These are phyloP conservation scores for Diacarnus erythraeanus DNA, from an alignment of 37 sponge, comb jelly and placozoan genomes.

Conservation along the genomic window DNA sequence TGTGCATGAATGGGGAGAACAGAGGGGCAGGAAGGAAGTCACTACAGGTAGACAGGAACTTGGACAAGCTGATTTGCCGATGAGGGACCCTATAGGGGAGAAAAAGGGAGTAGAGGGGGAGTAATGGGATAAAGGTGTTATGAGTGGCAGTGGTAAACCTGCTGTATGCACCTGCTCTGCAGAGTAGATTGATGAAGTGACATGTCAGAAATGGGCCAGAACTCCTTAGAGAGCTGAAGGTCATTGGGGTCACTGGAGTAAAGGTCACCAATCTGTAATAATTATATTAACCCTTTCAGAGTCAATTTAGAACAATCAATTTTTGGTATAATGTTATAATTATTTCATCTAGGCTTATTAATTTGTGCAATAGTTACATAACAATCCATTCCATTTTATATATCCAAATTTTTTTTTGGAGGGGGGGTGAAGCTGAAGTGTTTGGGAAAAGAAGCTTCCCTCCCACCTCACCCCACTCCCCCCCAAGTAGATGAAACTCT, in stretches of 20 bases:
- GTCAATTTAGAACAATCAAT: no score
- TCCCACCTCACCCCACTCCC: no score
- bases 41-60: conserved; percentile 82
- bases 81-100: conserved; percentile 19
- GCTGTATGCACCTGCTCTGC: not conserved
- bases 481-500: no score
- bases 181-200: not conserved
- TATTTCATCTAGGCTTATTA: no score
- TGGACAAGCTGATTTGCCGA: conserved; percentile 77
- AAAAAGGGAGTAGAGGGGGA: conserved; percentile 13
- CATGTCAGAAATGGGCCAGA: conserved; percentile 48
- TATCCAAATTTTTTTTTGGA: no score
- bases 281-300: no score
- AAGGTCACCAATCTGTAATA: conserved; percentile 73
- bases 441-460: no score
- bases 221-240: conserved; percentile 62
- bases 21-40: conserved; percentile 83
- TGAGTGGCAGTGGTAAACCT: not conserved
- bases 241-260: conserved; percentile 52
- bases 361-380: no score
- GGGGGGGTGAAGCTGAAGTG: no score
- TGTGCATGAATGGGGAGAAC: conserved; percentile 83
- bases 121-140: not conserved
- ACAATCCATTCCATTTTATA: no score
- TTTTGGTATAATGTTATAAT: no score